phyloP scores from a whole-genome alignment of 53 echinoderm and acorn worm species.

The Hippasteria phrygiana region DNA sequence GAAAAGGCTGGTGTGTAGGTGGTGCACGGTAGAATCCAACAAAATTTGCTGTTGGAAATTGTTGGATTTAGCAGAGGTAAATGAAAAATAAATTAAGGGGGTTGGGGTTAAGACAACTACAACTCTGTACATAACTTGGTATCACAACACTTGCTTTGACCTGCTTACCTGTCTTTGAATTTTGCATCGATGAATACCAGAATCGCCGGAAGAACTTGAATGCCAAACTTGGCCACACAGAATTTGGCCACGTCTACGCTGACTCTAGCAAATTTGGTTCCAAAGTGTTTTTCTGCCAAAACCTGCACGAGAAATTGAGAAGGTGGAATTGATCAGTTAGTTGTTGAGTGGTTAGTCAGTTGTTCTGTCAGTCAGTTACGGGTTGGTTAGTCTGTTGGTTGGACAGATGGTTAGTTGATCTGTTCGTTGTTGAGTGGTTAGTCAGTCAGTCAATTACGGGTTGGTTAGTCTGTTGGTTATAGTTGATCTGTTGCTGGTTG shows the following conservation, averaged over 20 bases:
- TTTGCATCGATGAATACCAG: slow-evolving; percentile 84
- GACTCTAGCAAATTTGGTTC: slow-evolving; percentile 87
- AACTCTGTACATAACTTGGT: not conserved
- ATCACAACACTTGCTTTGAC: not conserved
- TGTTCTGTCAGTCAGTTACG: too few relatives aligned
- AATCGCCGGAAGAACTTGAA: slow-evolving; percentile 88
- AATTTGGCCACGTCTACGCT: slow-evolving; percentile 81
- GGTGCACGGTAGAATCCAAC: too few relatives aligned
- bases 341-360: not conserved
- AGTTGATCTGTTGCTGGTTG: too few relatives aligned
- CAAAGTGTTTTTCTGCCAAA: slow-evolving; percentile 87
- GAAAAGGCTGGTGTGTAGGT: too few relatives aligned
- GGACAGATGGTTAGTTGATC: too few relatives aligned
- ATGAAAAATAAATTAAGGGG: too few relatives aligned
- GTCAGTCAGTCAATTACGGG: too few relatives aligned
- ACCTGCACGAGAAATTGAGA: slow-evolving; percentile 54
- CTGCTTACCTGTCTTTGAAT: slow-evolving; percentile 80
- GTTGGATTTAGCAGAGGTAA: too few relatives aligned
- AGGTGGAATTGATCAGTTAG: not conserved
- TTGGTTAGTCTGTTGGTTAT: too few relatives aligned
- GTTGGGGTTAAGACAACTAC: not conserved
- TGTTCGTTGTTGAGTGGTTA: too few relatives aligned
- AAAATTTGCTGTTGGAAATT: too few relatives aligned
- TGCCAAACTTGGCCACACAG: slow-evolving; percentile 79
- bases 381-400: too few relatives aligned